Base-by-base conservation (phyloP, 2,888 invertebrate species). In the Lycophotia porphyrea region DNA sequence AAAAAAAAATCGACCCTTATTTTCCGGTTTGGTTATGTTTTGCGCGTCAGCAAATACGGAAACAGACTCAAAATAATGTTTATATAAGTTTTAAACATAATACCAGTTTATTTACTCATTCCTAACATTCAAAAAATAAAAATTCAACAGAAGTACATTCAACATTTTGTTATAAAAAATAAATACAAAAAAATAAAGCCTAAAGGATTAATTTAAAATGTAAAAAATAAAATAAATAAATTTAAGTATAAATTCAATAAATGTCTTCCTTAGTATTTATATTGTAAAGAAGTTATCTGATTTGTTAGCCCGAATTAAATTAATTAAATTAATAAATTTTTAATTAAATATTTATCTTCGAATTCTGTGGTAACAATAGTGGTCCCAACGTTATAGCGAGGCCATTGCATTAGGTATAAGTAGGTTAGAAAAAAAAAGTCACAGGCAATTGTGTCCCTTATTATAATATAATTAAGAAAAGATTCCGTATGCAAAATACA, bases 241-340 rank as follows among this genome's bases (percentile, higher is more conserved):
- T 72, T 31, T 82, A 86, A 64, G 42, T 76, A 69, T 77, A 81
- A 84, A 87, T 83, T 79, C 84, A 78, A 89, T 88, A 88, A 88
- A 91, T 78, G 93, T 93, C 93, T 93, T 93, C 93, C 93, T 90
- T 92, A 92, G 88, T 84, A 81, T 83, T 90, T 88, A 88, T 80
- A 84, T 79, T 73, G 65, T 74, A 81, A 69, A 75, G 44, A 78
- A 84, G 61, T 73, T 47, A 64, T 76, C 71, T 74, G 27, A 69
- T 81, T 78, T 72, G 36, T 39, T 70, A 63, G 49, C 55, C 73
- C 36, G 58, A 80, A 52, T 42, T 58, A 61, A 71, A 71, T 49
- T 69, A 44, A 60, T 60, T 49, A 49, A 63, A 65, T 52, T 42
- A 44, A 52, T 58, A 27, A 7, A 15, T 39, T 69, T 70, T 36